Evolutionary conservation across 2,113 vertebrate species (phyloP).

Genomic region (Otolemur garnettii): DNA sequence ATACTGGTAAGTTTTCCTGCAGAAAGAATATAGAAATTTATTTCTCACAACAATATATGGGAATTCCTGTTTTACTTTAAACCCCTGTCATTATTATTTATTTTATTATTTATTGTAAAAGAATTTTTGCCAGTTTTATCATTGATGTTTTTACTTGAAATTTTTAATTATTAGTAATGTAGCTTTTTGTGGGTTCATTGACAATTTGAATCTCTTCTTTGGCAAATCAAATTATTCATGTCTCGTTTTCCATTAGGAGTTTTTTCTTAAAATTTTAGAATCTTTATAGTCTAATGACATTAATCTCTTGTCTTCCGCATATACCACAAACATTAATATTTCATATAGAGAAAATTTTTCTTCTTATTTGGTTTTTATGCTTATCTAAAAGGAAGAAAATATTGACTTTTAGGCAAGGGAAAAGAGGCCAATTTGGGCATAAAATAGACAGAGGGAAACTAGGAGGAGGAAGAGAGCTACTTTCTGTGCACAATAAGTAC

Average conservation of each 20-base stretch:
- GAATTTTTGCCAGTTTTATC: neutral
- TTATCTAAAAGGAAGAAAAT: neutral
- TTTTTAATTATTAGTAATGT: neutral
- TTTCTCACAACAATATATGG: neutral
- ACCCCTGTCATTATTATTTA: neutral
- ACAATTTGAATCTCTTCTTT: neutral
- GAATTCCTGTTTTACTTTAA: neutral
- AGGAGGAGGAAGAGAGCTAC: neutral
- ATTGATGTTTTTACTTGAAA: neutral
- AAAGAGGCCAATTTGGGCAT: neutral
- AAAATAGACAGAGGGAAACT: neutral
- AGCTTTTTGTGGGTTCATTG: neutral
- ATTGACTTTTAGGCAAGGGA: neutral
- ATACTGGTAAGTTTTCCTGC: neutral
- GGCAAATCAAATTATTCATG: neutral
- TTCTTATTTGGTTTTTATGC: neutral
- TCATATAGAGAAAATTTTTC: neutral
- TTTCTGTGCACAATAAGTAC: neutral
- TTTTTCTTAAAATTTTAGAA: conserved; percentile 4
- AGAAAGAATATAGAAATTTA: neutral
- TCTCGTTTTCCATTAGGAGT: neutral
- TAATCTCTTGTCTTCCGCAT: neutral
- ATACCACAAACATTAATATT: neutral
- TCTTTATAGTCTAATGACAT: neutral
- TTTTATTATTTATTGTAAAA: neutral